These are phyloP conservation scores for Bergia sp. DNA, from an alignment of 92 coral and sea anemone genomes.

Conservation along the genomic window DNA sequence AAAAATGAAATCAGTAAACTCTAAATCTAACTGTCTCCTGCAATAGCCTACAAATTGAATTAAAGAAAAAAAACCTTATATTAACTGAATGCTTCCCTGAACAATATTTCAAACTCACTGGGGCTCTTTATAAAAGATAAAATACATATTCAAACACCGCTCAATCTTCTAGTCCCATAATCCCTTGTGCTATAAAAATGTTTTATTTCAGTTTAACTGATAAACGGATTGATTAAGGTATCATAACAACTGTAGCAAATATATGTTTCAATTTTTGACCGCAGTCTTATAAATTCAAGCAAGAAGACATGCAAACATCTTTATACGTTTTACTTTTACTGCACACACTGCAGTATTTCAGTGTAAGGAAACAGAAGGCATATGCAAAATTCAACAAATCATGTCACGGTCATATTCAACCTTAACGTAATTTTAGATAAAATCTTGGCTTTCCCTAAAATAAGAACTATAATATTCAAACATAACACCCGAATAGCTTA, in stretches of 20 bases:
- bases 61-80: no score
- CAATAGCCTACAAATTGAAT: not conserved
- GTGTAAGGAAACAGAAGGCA: not conserved
- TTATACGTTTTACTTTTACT: constrained; percentile 1
- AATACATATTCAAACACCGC: not conserved
- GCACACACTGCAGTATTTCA: not conserved
- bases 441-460: not conserved
- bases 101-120: not conserved
- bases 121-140: not conserved
- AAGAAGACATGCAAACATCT: not conserved
- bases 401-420: not conserved
- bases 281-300: not conserved
- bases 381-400: not conserved
- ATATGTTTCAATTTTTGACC: not conserved
- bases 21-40: not conserved
- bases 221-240: not conserved
- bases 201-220: not conserved
- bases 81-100: not conserved
- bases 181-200: not conserved
- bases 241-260: not conserved
- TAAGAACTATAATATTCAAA: no score
- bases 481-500: not conserved
- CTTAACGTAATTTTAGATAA: not conserved
- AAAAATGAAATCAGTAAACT: no score
- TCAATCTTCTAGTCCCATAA: not conserved